These are phyloP conservation scores for Erythrolamprus reginae DNA, from an alignment of 2,113 vertebrate species.

Conservation along the genomic window DNA sequence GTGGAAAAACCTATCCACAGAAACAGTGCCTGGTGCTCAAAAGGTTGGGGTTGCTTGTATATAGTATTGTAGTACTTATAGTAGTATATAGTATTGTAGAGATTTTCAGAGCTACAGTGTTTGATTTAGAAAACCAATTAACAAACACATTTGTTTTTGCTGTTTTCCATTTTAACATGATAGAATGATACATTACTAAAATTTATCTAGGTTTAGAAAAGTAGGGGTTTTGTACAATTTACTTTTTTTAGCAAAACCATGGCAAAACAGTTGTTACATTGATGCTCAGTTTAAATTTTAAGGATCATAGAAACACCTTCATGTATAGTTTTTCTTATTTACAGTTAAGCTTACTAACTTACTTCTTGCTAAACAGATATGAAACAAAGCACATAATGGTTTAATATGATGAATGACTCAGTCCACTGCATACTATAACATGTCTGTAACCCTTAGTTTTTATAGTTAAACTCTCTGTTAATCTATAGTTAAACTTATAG, in stretches of 20 bases:
- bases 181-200: background rate
- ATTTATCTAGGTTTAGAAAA: background rate
- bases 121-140: background rate
- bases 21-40: no score
- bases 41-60: no score
- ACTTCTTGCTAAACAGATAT: background rate
- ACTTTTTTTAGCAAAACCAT: background rate
- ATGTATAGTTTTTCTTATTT: background rate
- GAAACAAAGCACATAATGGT: background rate
- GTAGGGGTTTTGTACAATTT: background rate
- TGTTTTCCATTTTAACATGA: background rate
- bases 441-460: background rate
- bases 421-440: background rate
- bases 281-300: background rate
- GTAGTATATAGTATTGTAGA: no score
- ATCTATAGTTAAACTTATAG: no score
- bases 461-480: background rate
- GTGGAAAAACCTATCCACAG: no score
- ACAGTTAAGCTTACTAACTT: background rate
- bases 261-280: background rate
- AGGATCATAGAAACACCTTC: background rate
- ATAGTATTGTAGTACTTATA: background rate
- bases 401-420: background rate
- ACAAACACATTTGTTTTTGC: background rate
- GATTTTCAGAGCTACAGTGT: background rate